A percentile compares a stretch with the other conserved stretches of the same genome.
Evolutionary conservation across 2,113 vertebrate genomes (phyloP).

Genomic region (Promerops cafer): DNA sequence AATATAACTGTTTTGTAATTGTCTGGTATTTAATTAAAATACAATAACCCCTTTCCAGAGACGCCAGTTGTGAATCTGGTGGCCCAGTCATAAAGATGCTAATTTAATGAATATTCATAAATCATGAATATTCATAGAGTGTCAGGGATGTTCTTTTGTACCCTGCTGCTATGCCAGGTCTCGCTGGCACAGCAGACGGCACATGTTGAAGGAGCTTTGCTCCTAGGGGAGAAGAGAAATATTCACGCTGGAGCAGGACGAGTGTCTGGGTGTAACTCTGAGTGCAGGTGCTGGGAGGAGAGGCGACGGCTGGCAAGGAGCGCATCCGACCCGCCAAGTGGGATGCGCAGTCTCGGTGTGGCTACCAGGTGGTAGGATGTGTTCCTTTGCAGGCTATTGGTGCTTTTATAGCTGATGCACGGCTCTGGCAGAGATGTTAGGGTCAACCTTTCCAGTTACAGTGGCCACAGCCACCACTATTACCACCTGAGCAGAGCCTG

Average conservation of each 20-base stretch:
- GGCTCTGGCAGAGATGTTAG: background rate
- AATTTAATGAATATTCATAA: slow-evolving; percentile 74
- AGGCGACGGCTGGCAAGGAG: background rate
- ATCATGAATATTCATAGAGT: slow-evolving; percentile 69
- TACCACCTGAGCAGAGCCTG: background rate
- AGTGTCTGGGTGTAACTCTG: slow-evolving; percentile 18
- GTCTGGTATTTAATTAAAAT: slow-evolving; percentile 73
- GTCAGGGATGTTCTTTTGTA: slow-evolving; percentile 73
- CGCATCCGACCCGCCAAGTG: background rate
- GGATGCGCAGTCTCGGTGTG: background rate
- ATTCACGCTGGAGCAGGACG: slow-evolving; percentile 33
- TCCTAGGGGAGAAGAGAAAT: slow-evolving; percentile 60
- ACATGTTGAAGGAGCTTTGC: slow-evolving; percentile 68
- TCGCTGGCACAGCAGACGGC: slow-evolving; percentile 70
- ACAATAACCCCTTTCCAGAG: slow-evolving; percentile 68
- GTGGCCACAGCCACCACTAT: background rate
- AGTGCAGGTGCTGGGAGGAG: slow-evolving; percentile 11
- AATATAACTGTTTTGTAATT: slow-evolving; percentile 69
- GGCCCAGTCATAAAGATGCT: slow-evolving; percentile 72
- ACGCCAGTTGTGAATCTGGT: slow-evolving; percentile 72
- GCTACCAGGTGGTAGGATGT: background rate
- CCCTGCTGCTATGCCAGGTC: slow-evolving; percentile 69
- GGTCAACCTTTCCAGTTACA: background rate
- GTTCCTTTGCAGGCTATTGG: background rate
- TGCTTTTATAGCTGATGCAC: background rate